These are phyloP conservation scores for Dromiciops gliroides DNA, from an alignment of 2,113 vertebrate genomes.

Conservation along the genomic window DNA sequence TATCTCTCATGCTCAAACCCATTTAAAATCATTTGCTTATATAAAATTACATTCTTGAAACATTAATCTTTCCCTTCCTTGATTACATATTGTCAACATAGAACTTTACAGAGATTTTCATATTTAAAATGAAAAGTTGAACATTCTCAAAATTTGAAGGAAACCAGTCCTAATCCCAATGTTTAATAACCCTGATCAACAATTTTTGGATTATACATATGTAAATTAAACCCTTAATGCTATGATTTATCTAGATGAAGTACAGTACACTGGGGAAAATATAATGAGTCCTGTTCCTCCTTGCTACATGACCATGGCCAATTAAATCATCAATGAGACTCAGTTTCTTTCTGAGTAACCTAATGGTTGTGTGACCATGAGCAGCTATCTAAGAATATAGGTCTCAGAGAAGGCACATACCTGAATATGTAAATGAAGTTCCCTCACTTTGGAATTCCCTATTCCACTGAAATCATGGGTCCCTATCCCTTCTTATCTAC, in stretches of 20 bases:
- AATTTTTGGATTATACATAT: slow-evolving; percentile 21
- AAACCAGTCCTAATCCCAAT: slow-evolving; percentile 24
- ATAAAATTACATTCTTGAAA: slow-evolving; percentile 60
- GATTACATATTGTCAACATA: slow-evolving; percentile 55
- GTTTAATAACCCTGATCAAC: slow-evolving; percentile 36
- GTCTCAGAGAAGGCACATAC: background rate
- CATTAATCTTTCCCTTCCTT: slow-evolving; percentile 68
- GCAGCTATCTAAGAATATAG: background rate
- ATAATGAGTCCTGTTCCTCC: background rate
- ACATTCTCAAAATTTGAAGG: slow-evolving; percentile 43
- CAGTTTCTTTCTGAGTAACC: background rate
- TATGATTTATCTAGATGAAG: background rate
- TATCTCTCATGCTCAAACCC: slow-evolving; percentile 58
- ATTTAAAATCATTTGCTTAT: slow-evolving; percentile 68
- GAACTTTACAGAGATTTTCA: slow-evolving; percentile 71
- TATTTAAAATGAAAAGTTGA: slow-evolving; percentile 57
- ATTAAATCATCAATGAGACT: background rate
- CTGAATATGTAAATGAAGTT: background rate
- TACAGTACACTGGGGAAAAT: background rate
- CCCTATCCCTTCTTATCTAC: background rate
- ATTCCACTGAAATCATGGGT: background rate
- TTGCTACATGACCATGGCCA: background rate
- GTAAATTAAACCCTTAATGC: slow-evolving; percentile 25
- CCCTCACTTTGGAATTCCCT: background rate
- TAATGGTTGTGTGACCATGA: background rate